phyloP scores from a whole-genome alignment of 2,888 invertebrate species.

The Dryocosmus kuriphilus region DNA sequence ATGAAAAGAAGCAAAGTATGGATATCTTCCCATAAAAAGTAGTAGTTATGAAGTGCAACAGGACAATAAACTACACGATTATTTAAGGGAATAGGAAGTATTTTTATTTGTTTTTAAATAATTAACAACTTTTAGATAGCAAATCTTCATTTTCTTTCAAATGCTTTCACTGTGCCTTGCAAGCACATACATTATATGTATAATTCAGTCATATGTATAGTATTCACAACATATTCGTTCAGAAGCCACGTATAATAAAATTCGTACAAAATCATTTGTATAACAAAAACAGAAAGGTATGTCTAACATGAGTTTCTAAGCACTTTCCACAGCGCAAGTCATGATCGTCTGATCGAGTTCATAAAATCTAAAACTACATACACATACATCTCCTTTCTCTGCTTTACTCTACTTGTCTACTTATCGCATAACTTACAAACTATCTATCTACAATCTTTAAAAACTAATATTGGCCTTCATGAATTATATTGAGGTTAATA shows the following conservation, averaged over 20 bases:
- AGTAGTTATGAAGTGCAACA: not conserved
- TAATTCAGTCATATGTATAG: slow-evolving; percentile 72
- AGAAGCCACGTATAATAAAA: slow-evolving; percentile 67
- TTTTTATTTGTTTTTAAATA: slow-evolving; percentile 71
- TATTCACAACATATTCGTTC: slow-evolving; percentile 70
- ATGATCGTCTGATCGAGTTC: slow-evolving; percentile 21
- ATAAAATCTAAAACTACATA: slow-evolving; percentile 48
- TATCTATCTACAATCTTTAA: slow-evolving; percentile 72
- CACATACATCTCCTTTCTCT: slow-evolving; percentile 43
- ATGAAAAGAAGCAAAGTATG: too few species aligned
- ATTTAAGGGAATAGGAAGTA: slow-evolving; percentile 30
- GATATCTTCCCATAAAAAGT: too few species aligned
- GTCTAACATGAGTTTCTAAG: slow-evolving; percentile 64
- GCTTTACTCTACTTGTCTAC: slow-evolving; percentile 42
- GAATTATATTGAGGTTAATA: slow-evolving; percentile 55
- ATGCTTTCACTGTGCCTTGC: slow-evolving; percentile 42
- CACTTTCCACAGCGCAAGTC: slow-evolving; percentile 48
- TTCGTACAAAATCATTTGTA: slow-evolving; percentile 73
- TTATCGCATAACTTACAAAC: slow-evolving; percentile 57
- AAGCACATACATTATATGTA: slow-evolving; percentile 54
- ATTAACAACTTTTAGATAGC: slow-evolving; percentile 69
- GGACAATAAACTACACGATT: not conserved
- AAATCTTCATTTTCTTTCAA: slow-evolving; percentile 45
- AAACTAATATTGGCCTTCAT: slow-evolving; percentile 72
- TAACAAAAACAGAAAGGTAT: slow-evolving; percentile 72